Evolutionary conservation across 2,113 vertebrate species (phyloP).

Genomic region (Pyrgilauda ruficollis): DNA sequence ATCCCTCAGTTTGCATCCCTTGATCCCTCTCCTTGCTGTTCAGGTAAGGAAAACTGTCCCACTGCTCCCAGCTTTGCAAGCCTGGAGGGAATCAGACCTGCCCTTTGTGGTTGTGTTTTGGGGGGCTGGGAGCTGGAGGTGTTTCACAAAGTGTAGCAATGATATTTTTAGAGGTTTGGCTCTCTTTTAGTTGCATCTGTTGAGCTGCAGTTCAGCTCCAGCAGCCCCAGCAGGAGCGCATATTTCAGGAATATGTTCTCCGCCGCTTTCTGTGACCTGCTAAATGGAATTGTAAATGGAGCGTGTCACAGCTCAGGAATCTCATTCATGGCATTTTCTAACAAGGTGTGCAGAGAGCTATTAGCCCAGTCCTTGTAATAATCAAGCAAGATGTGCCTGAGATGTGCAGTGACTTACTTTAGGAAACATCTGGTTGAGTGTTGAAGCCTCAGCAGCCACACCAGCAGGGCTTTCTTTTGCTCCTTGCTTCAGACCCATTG

Average conservation of each 20-base stretch:
- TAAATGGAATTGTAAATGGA: conserved; percentile 55
- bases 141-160: not conserved
- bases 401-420: not conserved
- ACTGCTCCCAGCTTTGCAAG: not conserved
- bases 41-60: rapidly evolving
- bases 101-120: not conserved
- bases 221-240: not conserved
- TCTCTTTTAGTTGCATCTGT: not conserved
- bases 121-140: not conserved
- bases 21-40: not conserved
- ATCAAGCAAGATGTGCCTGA: not conserved
- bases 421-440: not conserved
- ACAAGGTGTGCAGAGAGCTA: not conserved
- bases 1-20: not conserved
- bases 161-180: not conserved
- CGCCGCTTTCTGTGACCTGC: conserved; percentile 9
- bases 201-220: not conserved
- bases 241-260: conserved; percentile 7
- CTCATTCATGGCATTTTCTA: conserved; percentile 27
- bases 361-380: not conserved
- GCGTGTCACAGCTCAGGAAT: not conserved
- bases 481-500: not conserved
- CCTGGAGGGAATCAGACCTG: not conserved
- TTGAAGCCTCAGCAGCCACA: not conserved
- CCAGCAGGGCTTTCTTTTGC: not conserved